These are phyloP conservation scores for Xestia ashworthii DNA, from an alignment of 2,888 invertebrate species.

Conservation along the genomic window DNA sequence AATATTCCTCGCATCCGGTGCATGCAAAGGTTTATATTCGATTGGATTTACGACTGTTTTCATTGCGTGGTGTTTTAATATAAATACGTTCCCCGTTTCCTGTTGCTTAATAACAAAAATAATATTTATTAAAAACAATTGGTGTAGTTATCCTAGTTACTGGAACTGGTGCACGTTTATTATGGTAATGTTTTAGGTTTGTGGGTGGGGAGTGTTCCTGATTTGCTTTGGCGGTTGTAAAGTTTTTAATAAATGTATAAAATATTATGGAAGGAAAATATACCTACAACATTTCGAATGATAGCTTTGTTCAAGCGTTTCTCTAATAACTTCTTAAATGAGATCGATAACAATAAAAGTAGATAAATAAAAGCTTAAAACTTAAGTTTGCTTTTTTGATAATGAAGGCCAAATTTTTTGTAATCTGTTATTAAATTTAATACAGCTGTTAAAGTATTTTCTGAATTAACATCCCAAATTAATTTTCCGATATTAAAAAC, in stretches of 20 bases:
- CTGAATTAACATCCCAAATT: constrained; percentile 1
- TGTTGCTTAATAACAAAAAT: constrained; percentile 86
- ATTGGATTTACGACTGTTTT: constrained; percentile 90
- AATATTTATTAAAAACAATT: constrained; percentile 88
- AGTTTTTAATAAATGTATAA: constrained; percentile 2
- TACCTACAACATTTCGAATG: background rate
- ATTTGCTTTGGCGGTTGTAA: constrained; percentile 24
- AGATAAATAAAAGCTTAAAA: background rate
- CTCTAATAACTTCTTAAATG: background rate
- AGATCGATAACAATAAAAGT: background rate
- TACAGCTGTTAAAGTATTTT: background rate
- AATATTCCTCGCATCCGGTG: constrained; percentile 87
- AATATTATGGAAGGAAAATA: background rate
- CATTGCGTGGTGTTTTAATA: constrained; percentile 88
- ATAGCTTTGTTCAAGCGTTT: no score
- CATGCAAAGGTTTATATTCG: constrained; percentile 85
- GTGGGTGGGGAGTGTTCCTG: constrained; percentile 36
- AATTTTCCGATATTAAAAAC: constrained; percentile 5
- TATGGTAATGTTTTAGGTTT: constrained; percentile 56
- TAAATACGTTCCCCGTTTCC: constrained; percentile 88
- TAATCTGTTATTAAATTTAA: background rate
- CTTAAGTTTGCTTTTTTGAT: no score
- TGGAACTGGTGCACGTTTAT: constrained; percentile 60
- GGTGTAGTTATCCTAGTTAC: constrained; percentile 73
- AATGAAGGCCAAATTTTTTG: accelerated